Base-by-base conservation (phyloP, 2,797 vertebrate species). In the Pangasius macronema region DNA sequence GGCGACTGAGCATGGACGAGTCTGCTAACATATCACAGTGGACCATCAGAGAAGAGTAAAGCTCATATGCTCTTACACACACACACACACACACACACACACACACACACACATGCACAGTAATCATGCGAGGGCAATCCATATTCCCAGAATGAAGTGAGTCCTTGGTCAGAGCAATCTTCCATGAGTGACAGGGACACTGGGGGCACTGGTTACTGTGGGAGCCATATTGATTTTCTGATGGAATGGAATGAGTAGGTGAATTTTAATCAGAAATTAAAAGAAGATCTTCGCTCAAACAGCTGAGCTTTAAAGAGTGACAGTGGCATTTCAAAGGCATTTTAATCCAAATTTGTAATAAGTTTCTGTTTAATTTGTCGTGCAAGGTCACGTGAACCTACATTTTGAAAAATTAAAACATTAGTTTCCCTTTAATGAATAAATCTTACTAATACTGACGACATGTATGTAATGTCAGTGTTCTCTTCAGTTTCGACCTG, bases 21-120 rank as follows among this genome's bases (percentile, higher is more conserved):
- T 65, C 55, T 80, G n/a, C 30, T 57, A 83, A 86, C 68, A 80
- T 33, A 30, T 76, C 73, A 53, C 11, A 4, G 27, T 20, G n/a
- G 73, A 73, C 72, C 42, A 8, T 57, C 33, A 53, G 51, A 22
- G 14, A 79, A 10, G 5, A 72, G 36, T 72, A 76, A 16, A 39
- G 5, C 9, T 30, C 42, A 59, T 46, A 16, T 5, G 39, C 6
- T 27, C 13, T 7, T 20, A 7, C 20, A 22, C 55, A 57, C 55
- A 18, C 10, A 27, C 10, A 30, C 6, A 53, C 49, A n/a, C n/a
- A n/a, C n/a, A n/a, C n/a, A n/a, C n/a, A n/a, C n/a, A n/a, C 59
- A 61, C 24, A 16, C 39, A 27, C 39, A 30, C 14, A 77, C 51
- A 22, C 49, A 53, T 30, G n/a, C 49, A 77, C n/a, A 33, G 20